Conservation (phyloP, 2,113 vertebrate species). For the Vimba vimba region DNA sequence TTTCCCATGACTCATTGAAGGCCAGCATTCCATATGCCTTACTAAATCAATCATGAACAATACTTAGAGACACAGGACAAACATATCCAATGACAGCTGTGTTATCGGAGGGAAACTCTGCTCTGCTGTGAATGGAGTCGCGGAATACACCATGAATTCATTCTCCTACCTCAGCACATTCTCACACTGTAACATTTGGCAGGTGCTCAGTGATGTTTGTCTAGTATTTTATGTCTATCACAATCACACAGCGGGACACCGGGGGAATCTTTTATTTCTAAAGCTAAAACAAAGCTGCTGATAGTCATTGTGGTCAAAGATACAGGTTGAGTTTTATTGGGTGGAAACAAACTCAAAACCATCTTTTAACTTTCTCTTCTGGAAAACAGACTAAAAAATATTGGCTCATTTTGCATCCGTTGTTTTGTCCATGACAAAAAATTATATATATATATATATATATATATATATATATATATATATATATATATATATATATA, state of each 20-base stretch:
- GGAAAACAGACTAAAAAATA: too few relatives aligned
- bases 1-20: background rate
- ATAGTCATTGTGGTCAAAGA: background rate
- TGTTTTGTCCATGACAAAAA: too few relatives aligned
- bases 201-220: conserved; percentile 29
- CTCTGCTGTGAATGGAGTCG: background rate
- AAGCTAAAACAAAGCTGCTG: background rate
- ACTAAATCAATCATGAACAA: background rate
- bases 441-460: too few relatives aligned
- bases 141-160: conserved; percentile 33
- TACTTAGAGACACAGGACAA: conserved; percentile 1
- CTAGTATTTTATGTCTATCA: background rate
- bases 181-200: conserved; percentile 24
- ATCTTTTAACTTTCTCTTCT: too few relatives aligned
- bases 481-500: too few relatives aligned
- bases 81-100: background rate
- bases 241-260: background rate
- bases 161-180: conserved; percentile 32
- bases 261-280: background rate
- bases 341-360: too few relatives aligned
- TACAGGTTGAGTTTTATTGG: background rate
- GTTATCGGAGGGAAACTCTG: background rate
- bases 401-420: too few relatives aligned
- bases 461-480: too few relatives aligned
- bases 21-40: background rate